Percentiles rank a stretch among this genome's conserved stretches.
phyloP scores from a whole-genome alignment of 1,140 invertebrate species.

The Gonatopus flavifemur region DNA sequence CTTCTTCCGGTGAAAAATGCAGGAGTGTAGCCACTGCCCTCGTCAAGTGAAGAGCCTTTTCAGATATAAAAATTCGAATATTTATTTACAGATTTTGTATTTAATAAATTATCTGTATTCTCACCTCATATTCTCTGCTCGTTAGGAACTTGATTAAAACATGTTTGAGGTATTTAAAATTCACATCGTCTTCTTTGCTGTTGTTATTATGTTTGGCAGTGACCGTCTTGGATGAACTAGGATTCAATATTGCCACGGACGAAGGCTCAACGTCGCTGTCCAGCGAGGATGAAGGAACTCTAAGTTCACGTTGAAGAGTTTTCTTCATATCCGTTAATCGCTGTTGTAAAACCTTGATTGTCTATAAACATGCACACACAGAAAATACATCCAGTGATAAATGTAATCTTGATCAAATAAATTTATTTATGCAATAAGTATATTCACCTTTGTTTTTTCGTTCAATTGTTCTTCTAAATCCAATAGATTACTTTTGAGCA shows the following conservation, averaged over 20 bases:
- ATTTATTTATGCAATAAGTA: slow-evolving; percentile 6
- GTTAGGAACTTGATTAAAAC: slow-evolving; percentile 91
- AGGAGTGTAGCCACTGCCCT: slow-evolving; percentile 83
- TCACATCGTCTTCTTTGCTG: slow-evolving; percentile 70
- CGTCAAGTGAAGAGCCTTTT: slow-evolving; percentile 84
- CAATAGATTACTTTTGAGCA: slow-evolving; percentile 64
- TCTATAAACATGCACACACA: slow-evolving; percentile 65
- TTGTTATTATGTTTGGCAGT: slow-evolving; percentile 43
- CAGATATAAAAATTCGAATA: not conserved
- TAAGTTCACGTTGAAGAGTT: slow-evolving; percentile 83
- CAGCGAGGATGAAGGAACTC: slow-evolving; percentile 55
- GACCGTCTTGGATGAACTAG: slow-evolving; percentile 62
- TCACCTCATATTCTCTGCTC: slow-evolving; percentile 78
- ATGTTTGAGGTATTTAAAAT: slow-evolving; percentile 87
- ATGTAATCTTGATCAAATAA: not conserved
- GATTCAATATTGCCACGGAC: slow-evolving; percentile 55
- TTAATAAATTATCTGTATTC: slow-evolving; percentile 16
- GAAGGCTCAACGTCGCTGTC: slow-evolving; percentile 42
- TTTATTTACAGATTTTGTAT: not conserved
- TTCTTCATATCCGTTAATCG: slow-evolving; percentile 87
- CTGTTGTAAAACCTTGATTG: slow-evolving; percentile 85
- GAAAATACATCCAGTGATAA: not conserved
- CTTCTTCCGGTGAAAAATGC: slow-evolving; percentile 83
- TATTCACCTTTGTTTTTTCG: slow-evolving; percentile 62
- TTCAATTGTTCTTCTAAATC: slow-evolving; percentile 74